phyloP scores from a whole-genome alignment of 2,797 vertebrate genomes.

The Miichthys miiuy region DNA sequence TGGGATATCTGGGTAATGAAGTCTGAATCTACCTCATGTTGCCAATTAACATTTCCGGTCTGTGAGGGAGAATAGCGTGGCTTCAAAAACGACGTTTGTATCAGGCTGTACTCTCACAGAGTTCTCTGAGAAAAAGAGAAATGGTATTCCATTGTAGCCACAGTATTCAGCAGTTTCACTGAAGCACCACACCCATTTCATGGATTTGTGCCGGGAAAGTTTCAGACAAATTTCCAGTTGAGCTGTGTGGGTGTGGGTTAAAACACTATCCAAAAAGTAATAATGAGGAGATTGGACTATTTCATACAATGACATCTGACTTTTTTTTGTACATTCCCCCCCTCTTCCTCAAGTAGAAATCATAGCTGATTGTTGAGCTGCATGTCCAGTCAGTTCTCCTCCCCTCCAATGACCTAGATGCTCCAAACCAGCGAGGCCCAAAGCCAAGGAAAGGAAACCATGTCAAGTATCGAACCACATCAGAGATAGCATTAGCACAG shows the following conservation, averaged over 20 bases:
- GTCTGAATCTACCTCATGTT: neutral
- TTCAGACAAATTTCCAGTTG: conserved; percentile 65
- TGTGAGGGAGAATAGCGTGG: neutral
- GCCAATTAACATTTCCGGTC: neutral
- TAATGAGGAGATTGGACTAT: conserved; percentile 38
- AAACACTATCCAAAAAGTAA: conserved; percentile 38
- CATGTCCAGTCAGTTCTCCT: neutral
- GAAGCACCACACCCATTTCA: conserved; percentile 66
- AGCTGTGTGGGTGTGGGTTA: conserved; percentile 50
- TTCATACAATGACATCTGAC: conserved; percentile 24
- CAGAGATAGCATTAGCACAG: conserved; percentile 28
- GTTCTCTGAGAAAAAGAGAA: conserved; percentile 21
- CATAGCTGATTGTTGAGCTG: conserved; percentile 1
- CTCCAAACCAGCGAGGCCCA: conserved; percentile 15
- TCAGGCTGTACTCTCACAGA: neutral
- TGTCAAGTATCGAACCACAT: conserved; percentile 45
- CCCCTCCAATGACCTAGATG: conserved; percentile 12
- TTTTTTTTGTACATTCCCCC: neutral
- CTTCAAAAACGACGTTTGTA: neutral
- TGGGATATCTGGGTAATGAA: conserved; percentile 11
- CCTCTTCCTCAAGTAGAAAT: neutral
- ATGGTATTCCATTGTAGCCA: conserved; percentile 40
- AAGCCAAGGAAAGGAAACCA: conserved; percentile 11
- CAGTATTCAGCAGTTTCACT: conserved; percentile 45
- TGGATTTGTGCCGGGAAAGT: conserved; percentile 64